Evolutionary conservation across 2,797 vertebrate species (phyloP).

Genomic region (Melanotaenia maccullochi): DNA sequence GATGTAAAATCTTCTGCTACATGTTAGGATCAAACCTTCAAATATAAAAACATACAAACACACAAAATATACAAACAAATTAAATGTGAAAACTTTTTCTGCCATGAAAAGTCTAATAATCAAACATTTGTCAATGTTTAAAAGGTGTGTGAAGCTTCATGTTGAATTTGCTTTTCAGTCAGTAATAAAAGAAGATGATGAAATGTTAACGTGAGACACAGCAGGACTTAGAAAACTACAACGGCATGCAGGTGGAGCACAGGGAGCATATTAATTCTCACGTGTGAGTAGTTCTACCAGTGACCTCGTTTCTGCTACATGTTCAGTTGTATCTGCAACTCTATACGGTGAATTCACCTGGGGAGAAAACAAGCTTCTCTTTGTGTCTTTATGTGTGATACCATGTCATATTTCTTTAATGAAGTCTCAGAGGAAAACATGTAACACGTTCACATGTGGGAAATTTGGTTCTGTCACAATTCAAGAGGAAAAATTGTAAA

Average conservation of each 20-base stretch:
- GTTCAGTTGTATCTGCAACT: not conserved
- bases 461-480: no score
- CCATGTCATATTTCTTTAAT: not conserved
- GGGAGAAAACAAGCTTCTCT: not conserved
- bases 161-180: not conserved
- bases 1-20: not conserved
- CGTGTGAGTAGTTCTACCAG: not conserved
- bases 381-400: not conserved
- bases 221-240: not conserved
- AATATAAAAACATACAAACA: not conserved
- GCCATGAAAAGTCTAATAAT: no score
- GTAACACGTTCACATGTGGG: no score
- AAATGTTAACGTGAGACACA: not conserved
- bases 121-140: not conserved
- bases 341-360: no score
- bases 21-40: not conserved
- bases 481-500: no score
- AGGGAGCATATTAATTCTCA: not conserved
- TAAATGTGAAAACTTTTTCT: no score
- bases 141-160: not conserved
- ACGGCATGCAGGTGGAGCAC: not conserved
- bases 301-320: not conserved
- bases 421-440: no score
- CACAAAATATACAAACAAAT: not conserved
- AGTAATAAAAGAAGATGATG: not conserved